Evolutionary conservation across 1,140 invertebrate genomes (phyloP), one percentile per base, ranked within the genome.

Genomic region (Drosophila neocordata): DNA sequence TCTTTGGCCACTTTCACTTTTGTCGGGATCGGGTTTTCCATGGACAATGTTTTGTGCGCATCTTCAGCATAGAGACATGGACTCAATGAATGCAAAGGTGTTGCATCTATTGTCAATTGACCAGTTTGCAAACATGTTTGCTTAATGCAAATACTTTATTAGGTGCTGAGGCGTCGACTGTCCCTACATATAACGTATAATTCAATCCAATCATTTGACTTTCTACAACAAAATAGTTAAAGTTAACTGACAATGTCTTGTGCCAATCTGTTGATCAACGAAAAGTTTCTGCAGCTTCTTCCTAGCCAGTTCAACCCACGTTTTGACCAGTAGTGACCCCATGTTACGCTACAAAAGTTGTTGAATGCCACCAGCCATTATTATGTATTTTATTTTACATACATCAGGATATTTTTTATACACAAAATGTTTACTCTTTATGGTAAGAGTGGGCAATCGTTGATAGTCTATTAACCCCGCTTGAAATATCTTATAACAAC

Each of bases 1-100:
- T 58, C 70, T 63, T 66, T 69, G 31, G 73, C 34, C 69, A 52
- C 77, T 79, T 79, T 79, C 77, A 52, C 77, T 79, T 77, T 78
- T 62, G 44, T 55, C 63, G 41, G 58, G 59, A 66, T n/a, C 51
- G 15, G 34, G 44, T 44, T 52, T 66, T 68, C 20, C 76, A 56
- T 57, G 72, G 22, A 24, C n/a, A n/a, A n/a, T n/a, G n/a, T n/a
- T n/a, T n/a, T n/a, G n/a, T n/a, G n/a, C 61, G 76, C 76, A 78
- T 75, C 76, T 78, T 75, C 73, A 76, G 53, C 63, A 4, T 69
- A 48, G 31, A 65, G 60, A 20, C 52, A 31, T 51, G 57, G 67
- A 48, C 64, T 57, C 13, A 6, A 0, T 41, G 22, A 41, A 53
- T 27, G 11, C 52, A 53, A 37, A 68, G 18, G 44, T 41, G 12